These are phyloP conservation scores for Dryococelus australis DNA, from an alignment of 2,888 invertebrate genomes.

Conservation along the genomic window DNA sequence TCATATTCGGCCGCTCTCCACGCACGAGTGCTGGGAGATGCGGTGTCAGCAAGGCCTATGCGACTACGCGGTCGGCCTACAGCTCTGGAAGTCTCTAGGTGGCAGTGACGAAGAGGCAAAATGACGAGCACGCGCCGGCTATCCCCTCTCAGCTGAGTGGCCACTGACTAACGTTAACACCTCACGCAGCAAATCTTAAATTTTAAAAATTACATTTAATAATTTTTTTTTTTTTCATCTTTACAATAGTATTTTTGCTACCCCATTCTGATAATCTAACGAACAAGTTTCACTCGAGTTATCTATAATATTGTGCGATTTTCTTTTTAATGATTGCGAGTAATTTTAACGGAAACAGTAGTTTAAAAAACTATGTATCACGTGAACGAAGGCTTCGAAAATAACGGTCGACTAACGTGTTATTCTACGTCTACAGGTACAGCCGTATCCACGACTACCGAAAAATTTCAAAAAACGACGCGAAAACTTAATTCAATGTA, in stretches of 20 bases:
- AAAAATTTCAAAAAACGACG: background rate
- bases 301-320: slow-evolving; percentile 42
- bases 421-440: slow-evolving; percentile 36
- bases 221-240: slow-evolving; percentile 12
- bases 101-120: slow-evolving; percentile 20
- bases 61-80: background rate
- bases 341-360: slow-evolving; percentile 34
- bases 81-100: slow-evolving; percentile 18
- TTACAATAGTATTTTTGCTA: slow-evolving; percentile 34
- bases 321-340: slow-evolving; percentile 33
- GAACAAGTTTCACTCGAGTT: slow-evolving; percentile 41
- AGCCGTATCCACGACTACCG: slow-evolving; percentile 33
- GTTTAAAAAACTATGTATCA: slow-evolving; percentile 30
- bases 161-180: background rate
- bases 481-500: background rate
- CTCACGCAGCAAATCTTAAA: slow-evolving; percentile 21
- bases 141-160: background rate
- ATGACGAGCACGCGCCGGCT: background rate
- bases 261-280: slow-evolving; percentile 39
- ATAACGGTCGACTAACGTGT: slow-evolving; percentile 7
- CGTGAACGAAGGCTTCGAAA: background rate
- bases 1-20: background rate
- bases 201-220: slow-evolving; percentile 17
- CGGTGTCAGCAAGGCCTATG: background rate
- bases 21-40: background rate